Conservation (phyloP, 2,797 vertebrate genomes). For the Urosaurus nigricauda region DNA sequence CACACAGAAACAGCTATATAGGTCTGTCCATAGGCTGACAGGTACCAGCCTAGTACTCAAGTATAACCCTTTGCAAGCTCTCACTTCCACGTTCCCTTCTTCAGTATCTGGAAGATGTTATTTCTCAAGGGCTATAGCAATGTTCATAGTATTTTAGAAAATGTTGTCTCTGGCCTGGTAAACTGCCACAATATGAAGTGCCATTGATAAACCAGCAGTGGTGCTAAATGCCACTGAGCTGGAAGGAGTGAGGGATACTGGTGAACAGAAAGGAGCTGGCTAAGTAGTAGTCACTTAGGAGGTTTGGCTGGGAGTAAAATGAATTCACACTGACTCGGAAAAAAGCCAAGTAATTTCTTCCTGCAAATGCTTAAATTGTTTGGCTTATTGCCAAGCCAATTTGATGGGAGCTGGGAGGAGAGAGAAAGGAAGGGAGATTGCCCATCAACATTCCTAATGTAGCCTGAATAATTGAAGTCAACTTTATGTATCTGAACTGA, state of each 20-base stretch:
- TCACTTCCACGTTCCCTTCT: neutral
- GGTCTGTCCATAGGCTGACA: too few relatives aligned
- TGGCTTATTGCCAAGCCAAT: neutral
- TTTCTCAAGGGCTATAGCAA: neutral
- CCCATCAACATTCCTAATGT: neutral
- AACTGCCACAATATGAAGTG: neutral
- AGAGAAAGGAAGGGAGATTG: neutral
- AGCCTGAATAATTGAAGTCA: neutral
- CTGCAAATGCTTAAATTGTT: neutral
- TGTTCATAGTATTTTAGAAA: neutral
- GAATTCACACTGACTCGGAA: neutral
- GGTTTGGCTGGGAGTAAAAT: neutral
- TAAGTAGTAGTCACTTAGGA: neutral
- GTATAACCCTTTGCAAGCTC: neutral
- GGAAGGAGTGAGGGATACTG: neutral
- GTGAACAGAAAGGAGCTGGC: neutral
- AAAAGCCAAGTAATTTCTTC: neutral
- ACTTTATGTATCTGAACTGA: constrained; percentile 3
- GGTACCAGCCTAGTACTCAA: neutral
- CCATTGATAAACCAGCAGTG: neutral
- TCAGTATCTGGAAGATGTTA: neutral
- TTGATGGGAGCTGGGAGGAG: neutral
- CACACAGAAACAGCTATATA: too few relatives aligned
- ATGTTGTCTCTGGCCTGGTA: neutral
- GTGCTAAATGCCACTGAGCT: neutral